These are phyloP conservation scores for Thalassarche chlororhynchos DNA, from an alignment of 2,113 vertebrate species.

Conservation along the genomic window DNA sequence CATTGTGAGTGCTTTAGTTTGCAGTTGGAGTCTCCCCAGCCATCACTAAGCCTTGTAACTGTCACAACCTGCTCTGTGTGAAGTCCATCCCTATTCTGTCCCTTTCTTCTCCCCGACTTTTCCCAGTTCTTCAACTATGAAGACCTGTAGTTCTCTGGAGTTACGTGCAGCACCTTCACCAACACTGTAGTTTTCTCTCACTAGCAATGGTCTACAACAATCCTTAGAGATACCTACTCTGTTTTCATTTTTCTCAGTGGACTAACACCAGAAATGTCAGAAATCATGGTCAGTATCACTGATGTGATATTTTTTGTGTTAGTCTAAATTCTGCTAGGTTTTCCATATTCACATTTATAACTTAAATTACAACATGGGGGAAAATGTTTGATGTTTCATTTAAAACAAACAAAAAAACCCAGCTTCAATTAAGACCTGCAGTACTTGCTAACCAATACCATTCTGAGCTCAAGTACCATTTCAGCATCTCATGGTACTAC, in stretches of 20 bases:
- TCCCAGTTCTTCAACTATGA: background rate
- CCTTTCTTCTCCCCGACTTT: background rate
- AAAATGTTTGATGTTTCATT: background rate
- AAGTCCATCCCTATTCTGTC: background rate
- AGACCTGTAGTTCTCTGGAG: background rate
- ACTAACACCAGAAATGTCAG: background rate
- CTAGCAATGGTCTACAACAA: background rate
- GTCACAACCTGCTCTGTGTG: background rate
- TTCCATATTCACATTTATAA: background rate
- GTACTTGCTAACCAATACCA: background rate
- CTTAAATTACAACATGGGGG: background rate
- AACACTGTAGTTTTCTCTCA: background rate
- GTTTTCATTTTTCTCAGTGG: background rate
- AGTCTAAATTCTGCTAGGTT: background rate
- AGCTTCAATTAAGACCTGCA: background rate
- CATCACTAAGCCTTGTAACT: background rate
- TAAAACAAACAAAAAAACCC: background rate
- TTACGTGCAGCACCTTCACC: background rate
- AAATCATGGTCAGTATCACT: background rate
- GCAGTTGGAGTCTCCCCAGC: background rate
- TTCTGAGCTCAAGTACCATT: background rate
- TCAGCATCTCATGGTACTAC: background rate
- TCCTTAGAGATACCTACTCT: background rate
- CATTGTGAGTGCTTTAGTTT: background rate
- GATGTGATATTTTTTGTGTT: background rate